Conservation (phyloP, 2,888 invertebrate genomes). For the Unio delphinus region DNA sequence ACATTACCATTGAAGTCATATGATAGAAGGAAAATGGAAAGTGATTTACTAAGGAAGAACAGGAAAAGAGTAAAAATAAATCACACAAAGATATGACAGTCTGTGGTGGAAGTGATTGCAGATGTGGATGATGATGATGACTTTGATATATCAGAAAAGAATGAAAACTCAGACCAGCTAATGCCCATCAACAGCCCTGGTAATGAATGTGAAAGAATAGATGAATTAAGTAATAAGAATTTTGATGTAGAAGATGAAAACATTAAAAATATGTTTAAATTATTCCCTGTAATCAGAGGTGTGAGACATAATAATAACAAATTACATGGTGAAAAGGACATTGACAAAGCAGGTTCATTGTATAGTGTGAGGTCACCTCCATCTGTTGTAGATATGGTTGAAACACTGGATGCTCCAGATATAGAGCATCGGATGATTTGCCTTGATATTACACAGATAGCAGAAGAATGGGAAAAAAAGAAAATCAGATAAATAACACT, state of each 20-base stretch:
- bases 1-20: too few relatives aligned
- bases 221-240: not conserved
- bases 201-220: too few relatives aligned
- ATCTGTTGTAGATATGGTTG: conserved; percentile 34
- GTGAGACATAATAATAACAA: not conserved
- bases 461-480: conserved; percentile 52
- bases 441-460: conserved; percentile 40
- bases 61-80: conserved; percentile 23
- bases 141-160: conserved; percentile 27
- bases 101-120: conserved; percentile 37
- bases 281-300: not conserved
- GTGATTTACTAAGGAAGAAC: conserved; percentile 5
- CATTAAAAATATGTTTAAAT: not conserved
- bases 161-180: too few relatives aligned
- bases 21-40: not conserved
- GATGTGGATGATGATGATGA: conserved; percentile 37
- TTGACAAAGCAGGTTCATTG: not conserved
- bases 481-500: conserved; percentile 19
- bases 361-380: conserved; percentile 41
- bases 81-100: conserved; percentile 13
- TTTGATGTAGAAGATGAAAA: not conserved
- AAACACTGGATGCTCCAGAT: conserved; percentile 28
- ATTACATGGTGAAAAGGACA: not conserved
- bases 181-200: too few relatives aligned
- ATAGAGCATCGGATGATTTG: conserved; percentile 17